Percentiles rank a stretch among this genome's conserved stretches.
These are phyloP conservation scores for Holacanthus passer DNA, from an alignment of 2,113 vertebrate species.

Conservation along the genomic window DNA sequence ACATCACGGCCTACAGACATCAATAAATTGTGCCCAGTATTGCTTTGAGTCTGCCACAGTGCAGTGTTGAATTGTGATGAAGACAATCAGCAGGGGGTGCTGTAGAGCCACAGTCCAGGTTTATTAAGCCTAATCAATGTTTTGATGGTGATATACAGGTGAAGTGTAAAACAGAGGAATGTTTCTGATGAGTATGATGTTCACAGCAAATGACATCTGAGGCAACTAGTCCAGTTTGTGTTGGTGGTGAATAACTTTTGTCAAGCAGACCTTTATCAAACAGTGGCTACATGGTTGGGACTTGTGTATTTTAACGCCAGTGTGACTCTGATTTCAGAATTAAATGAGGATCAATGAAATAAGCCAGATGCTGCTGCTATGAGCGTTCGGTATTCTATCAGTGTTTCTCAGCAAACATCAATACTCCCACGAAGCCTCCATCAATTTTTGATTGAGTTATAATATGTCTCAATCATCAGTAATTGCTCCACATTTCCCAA, in stretches of 20 bases:
- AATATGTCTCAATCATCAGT: background rate
- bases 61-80: background rate
- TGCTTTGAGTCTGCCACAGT: background rate
- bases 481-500: background rate
- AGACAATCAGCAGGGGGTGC: background rate
- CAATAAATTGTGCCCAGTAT: background rate
- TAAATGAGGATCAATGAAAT: background rate
- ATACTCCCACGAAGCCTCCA: background rate
- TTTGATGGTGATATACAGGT: background rate
- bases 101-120: background rate
- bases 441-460: background rate
- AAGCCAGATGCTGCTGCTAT: background rate
- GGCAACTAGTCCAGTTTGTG: background rate
- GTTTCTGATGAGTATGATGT: background rate
- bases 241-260: background rate
- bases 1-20: background rate
- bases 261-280: background rate
- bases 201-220: background rate
- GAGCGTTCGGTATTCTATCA: background rate
- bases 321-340: background rate
- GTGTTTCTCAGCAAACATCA: background rate
- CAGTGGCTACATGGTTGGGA: background rate
- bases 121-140: background rate
- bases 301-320: background rate
- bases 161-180: background rate